These are phyloP conservation scores for Mellilla xanthometata DNA, from an alignment of 2,888 invertebrate species.

Conservation along the genomic window DNA sequence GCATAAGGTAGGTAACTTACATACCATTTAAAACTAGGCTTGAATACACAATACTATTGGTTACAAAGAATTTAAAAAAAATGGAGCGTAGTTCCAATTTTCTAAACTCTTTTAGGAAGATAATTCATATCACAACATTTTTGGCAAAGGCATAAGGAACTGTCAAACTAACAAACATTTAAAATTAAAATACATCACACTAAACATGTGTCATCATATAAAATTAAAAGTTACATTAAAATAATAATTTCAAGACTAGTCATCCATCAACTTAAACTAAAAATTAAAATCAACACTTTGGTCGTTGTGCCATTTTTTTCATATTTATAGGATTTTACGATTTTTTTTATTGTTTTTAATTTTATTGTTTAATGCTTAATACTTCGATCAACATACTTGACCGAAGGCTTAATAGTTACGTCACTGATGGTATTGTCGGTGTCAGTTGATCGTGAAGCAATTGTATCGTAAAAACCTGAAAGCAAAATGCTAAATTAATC, in stretches of 20 bases:
- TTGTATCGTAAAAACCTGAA: slow-evolving; percentile 48
- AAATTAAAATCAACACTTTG: slow-evolving; percentile 61
- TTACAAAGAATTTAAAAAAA: slow-evolving; percentile 7
- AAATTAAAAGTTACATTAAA: slow-evolving; percentile 32
- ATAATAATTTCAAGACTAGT: slow-evolving; percentile 59
- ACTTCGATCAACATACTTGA: too few species aligned
- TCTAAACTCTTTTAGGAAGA: slow-evolving; percentile 7
- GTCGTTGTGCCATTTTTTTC: slow-evolving; percentile 83
- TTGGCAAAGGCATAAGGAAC: slow-evolving; percentile 48
- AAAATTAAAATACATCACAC: slow-evolving; percentile 20
- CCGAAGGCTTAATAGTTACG: too few species aligned
- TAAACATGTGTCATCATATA: slow-evolving; percentile 3
- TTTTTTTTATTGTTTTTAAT: slow-evolving; percentile 64
- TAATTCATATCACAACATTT: slow-evolving; percentile 32
- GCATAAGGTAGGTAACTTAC: slow-evolving; percentile 17
- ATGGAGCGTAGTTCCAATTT: slow-evolving; percentile 11
- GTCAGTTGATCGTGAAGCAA: slow-evolving; percentile 63
- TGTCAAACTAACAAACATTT: slow-evolving; percentile 34
- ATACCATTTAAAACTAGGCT: slow-evolving; percentile 12
- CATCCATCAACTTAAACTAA: slow-evolving; percentile 55
- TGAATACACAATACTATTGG: slow-evolving; percentile 10
- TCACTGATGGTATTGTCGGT: slow-evolving; percentile 73
- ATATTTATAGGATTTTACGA: slow-evolving; percentile 64
- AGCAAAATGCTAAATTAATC: slow-evolving; percentile 14
- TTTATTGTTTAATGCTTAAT: slow-evolving; percentile 41